These are phyloP conservation scores for Myodes glareolus DNA, from an alignment of 2,113 vertebrate species.

Conservation along the genomic window DNA sequence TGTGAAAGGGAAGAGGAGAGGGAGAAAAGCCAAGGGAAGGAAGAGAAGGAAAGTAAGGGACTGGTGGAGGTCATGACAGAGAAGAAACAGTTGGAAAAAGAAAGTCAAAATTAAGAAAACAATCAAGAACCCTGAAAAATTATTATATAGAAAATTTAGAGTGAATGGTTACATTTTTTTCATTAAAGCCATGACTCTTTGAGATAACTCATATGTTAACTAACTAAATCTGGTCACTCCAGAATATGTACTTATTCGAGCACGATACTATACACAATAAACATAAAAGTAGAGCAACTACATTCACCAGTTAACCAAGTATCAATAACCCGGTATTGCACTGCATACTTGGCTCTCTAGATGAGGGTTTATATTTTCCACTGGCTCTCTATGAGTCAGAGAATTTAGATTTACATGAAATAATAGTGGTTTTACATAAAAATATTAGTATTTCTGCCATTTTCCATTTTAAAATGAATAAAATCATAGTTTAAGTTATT, in stretches of 20 bases:
- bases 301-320: too few relatives aligned
- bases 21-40: background rate
- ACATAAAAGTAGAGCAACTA: too few relatives aligned
- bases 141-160: background rate
- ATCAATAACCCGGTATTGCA: too few relatives aligned
- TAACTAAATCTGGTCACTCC: too few relatives aligned
- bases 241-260: too few relatives aligned
- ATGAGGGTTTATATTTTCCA: too few relatives aligned
- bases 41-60: too few relatives aligned
- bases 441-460: background rate
- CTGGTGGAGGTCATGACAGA: background rate
- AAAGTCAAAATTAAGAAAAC: background rate
- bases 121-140: background rate
- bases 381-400: background rate
- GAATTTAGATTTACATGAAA: background rate
- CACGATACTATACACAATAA: too few relatives aligned
- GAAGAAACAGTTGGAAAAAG: background rate
- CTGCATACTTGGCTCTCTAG: too few relatives aligned
- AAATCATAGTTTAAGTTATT: background rate
- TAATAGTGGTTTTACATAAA: background rate
- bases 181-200: too few relatives aligned
- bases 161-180: background rate
- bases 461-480: background rate
- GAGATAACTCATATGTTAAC: too few relatives aligned
- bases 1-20: background rate